These are phyloP conservation scores for Anarhynchus alexandrinus DNA, from an alignment of 2,113 vertebrate species.

Conservation along the genomic window DNA sequence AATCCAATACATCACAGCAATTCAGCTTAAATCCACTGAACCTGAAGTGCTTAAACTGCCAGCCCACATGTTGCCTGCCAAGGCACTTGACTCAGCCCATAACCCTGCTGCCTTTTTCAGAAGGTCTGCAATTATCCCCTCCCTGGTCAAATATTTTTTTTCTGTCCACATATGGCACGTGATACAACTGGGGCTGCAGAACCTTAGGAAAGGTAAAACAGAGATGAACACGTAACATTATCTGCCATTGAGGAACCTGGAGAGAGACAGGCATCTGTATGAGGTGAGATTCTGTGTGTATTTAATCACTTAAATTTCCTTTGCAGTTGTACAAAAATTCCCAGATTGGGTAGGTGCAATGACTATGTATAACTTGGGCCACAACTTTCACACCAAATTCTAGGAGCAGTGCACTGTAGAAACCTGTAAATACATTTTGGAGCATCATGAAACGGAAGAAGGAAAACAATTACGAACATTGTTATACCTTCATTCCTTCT, in stretches of 20 bases:
- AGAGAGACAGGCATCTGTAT: neutral
- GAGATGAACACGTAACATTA: neutral
- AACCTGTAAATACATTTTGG: neutral
- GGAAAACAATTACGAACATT: fast-evolving
- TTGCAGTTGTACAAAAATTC: neutral
- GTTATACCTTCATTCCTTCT: neutral
- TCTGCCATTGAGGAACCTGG: neutral
- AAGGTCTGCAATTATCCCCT: neutral
- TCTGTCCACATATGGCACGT: neutral
- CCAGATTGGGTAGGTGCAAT: neutral
- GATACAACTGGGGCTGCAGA: neutral
- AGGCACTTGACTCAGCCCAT: neutral
- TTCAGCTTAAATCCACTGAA: neutral
- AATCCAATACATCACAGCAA: neutral
- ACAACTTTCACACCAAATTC: neutral
- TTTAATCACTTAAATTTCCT: neutral
- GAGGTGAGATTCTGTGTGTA: neutral
- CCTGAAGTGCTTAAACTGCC: neutral
- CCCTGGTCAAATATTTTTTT: neutral
- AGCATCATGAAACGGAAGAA: neutral
- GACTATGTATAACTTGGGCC: neutral
- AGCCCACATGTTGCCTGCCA: neutral
- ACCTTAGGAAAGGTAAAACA: neutral
- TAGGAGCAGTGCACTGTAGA: neutral
- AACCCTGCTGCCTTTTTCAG: neutral